Conservation (phyloP, 1,140 invertebrate species). For the Choristoneura fumiferana region DNA sequence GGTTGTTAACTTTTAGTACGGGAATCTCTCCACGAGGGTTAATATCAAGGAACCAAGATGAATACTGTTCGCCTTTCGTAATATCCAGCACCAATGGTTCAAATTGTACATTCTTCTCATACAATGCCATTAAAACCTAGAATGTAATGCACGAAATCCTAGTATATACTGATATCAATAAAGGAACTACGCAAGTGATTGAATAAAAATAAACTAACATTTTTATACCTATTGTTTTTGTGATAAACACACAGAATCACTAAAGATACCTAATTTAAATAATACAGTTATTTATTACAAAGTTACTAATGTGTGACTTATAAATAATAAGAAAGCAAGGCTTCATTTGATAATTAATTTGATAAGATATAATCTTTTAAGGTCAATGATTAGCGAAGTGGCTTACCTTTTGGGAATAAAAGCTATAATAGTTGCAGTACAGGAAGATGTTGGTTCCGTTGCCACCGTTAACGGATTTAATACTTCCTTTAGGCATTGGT, state of each 20-base stretch:
- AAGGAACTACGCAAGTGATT: too few relatives aligned
- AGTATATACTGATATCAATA: too few relatives aligned
- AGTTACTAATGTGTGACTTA: conserved; percentile 18
- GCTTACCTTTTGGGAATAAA: conserved; percentile 87
- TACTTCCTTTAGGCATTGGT: conserved; percentile 48
- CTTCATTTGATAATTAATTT: neutral
- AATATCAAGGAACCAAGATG: conserved; percentile 85
- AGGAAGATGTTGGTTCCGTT: conserved; percentile 78
- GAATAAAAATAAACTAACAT: too few relatives aligned
- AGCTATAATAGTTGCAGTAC: conserved; percentile 86
- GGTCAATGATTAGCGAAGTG: neutral
- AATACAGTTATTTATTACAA: conserved; percentile 3
- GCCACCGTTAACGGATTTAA: conserved; percentile 41
- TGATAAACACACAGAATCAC: too few relatives aligned
- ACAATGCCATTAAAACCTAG: conserved; percentile 86
- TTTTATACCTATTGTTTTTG: too few relatives aligned
- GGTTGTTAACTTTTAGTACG: conserved; percentile 85
- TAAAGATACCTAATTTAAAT: conserved; percentile 21
- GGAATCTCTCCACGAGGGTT: conserved; percentile 90
- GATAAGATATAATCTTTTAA: conserved; percentile 11
- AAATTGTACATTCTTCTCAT: conserved; percentile 86
- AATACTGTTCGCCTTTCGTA: conserved; percentile 85
- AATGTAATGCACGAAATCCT: conserved; percentile 25
- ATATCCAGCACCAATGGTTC: conserved; percentile 82
- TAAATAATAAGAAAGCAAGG: conserved; percentile 9